Evolutionary conservation across 2,888 invertebrate genomes (phyloP).

Genomic region (Flabesymbios commensalis): DNA sequence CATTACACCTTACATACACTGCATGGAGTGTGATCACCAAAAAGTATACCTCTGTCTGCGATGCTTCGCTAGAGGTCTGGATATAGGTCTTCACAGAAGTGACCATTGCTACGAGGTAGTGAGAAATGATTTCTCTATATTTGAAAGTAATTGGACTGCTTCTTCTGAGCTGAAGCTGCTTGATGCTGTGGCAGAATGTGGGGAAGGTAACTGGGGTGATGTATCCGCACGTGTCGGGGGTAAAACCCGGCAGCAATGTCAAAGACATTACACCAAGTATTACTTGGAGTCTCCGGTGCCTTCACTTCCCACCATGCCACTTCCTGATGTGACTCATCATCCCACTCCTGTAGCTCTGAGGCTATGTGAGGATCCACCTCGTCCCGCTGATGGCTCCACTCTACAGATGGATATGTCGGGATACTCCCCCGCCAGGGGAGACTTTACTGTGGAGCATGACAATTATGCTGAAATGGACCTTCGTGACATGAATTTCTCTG

Average conservation of each 20-base stretch:
- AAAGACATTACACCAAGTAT: constrained; percentile 77
- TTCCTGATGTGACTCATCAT: not conserved
- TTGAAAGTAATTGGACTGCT: constrained; percentile 79
- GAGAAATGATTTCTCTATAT: constrained; percentile 77
- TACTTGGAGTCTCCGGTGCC: constrained; percentile 52
- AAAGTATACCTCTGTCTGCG: constrained; percentile 70
- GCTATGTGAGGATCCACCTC: constrained; percentile 73
- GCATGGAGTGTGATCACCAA: constrained; percentile 71
- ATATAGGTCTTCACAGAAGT: constrained; percentile 73
- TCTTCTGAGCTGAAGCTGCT: constrained; percentile 77
- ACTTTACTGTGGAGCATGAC: constrained; percentile 83
- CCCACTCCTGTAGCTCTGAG: constrained; percentile 12
- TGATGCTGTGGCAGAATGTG: constrained; percentile 71
- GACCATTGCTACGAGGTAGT: constrained; percentile 77
- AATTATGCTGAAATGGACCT: constrained; percentile 78
- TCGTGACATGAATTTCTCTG: constrained; percentile 61
- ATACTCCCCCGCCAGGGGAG: constrained; percentile 82
- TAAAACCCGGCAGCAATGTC: constrained; percentile 73
- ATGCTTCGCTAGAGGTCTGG: constrained; percentile 81
- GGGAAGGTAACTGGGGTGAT: constrained; percentile 81
- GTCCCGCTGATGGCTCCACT: constrained; percentile 55
- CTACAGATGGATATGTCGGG: constrained; percentile 67
- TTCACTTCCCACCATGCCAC: constrained; percentile 2
- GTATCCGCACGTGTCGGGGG: constrained; percentile 71
- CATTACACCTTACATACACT: constrained; percentile 73